These are phyloP conservation scores for Ochlodes sylvanus DNA, from an alignment of 2,888 invertebrate species.

Conservation along the genomic window DNA sequence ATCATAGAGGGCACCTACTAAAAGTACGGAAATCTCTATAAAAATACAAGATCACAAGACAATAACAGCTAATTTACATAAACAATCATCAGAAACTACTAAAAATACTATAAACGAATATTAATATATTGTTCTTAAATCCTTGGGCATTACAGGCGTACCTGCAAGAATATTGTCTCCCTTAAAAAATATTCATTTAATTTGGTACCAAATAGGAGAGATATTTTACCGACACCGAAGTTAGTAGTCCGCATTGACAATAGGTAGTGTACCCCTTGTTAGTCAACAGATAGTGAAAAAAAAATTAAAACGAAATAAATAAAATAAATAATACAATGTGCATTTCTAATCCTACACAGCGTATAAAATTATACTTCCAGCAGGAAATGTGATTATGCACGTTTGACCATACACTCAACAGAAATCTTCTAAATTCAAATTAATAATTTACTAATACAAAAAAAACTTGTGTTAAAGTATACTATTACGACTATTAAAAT, in stretches of 20 bases:
- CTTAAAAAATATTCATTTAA: constrained; percentile 29
- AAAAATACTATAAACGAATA: constrained; percentile 56
- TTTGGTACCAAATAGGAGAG: constrained; percentile 33
- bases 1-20: constrained; percentile 67
- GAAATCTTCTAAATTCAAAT: too few species aligned
- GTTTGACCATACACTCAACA: background rate
- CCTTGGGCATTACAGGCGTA: constrained; percentile 74
- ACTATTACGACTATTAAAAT: too few species aligned
- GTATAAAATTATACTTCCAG: constrained; percentile 9
- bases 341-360: constrained; percentile 35
- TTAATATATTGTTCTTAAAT: constrained; percentile 64
- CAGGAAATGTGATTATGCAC: constrained; percentile 17
- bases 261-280: constrained; percentile 54
- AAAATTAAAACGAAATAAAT: constrained; percentile 46
- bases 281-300: constrained; percentile 54
- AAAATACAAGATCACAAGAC: constrained; percentile 54
- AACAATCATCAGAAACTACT: constrained; percentile 43
- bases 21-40: constrained; percentile 61
- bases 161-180: constrained; percentile 70
- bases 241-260: constrained; percentile 44
- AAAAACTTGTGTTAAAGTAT: too few species aligned
- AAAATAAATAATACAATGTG: constrained; percentile 50
- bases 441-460: too few species aligned
- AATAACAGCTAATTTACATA: constrained; percentile 41
- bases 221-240: constrained; percentile 52